phyloP scores from a whole-genome alignment of 2,888 invertebrate species.

The Leptarthrus brevirostris region DNA sequence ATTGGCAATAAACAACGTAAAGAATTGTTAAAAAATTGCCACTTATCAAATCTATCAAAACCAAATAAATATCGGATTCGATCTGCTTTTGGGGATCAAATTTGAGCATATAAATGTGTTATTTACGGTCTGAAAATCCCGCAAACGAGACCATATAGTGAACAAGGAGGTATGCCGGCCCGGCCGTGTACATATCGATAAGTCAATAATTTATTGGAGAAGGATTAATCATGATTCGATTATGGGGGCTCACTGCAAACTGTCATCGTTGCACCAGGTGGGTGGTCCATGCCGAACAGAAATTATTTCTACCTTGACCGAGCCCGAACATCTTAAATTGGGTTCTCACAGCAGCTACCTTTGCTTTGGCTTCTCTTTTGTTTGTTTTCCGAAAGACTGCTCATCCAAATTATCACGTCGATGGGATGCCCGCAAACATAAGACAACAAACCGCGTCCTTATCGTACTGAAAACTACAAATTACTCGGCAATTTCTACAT shows the following conservation, averaged over 20 bases:
- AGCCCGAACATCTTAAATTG: conserved; percentile 19
- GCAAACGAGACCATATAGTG: too few relatives aligned
- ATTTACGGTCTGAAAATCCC: too few relatives aligned
- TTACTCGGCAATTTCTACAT: conserved; percentile 49
- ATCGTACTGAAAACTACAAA: conserved; percentile 50
- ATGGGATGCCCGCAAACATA: conserved; percentile 39
- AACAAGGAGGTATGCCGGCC: too few relatives aligned
- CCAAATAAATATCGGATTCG: neutral
- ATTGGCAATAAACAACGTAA: conserved; percentile 14
- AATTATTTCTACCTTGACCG: conserved; percentile 1
- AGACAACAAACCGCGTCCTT: conserved; percentile 36
- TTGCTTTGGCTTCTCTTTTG: conserved; percentile 7
- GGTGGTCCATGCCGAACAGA: conserved; percentile 17
- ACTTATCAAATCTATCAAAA: conserved; percentile 39
- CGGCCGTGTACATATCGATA: conserved; percentile 16
- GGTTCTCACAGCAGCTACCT: conserved; percentile 12
- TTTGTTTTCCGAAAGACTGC: conserved; percentile 2
- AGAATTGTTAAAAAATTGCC: conserved; percentile 37
- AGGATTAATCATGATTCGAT: conserved; percentile 31
- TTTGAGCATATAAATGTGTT: conserved; percentile 6
- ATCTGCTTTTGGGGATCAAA: neutral
- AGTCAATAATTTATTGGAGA: conserved; percentile 29
- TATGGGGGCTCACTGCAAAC: neutral
- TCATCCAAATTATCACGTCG: conserved; percentile 34
- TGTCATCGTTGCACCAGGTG: conserved; percentile 27